Evolutionary conservation across 2,797 vertebrate species (phyloP).

Genomic region (Sebastes minor): DNA sequence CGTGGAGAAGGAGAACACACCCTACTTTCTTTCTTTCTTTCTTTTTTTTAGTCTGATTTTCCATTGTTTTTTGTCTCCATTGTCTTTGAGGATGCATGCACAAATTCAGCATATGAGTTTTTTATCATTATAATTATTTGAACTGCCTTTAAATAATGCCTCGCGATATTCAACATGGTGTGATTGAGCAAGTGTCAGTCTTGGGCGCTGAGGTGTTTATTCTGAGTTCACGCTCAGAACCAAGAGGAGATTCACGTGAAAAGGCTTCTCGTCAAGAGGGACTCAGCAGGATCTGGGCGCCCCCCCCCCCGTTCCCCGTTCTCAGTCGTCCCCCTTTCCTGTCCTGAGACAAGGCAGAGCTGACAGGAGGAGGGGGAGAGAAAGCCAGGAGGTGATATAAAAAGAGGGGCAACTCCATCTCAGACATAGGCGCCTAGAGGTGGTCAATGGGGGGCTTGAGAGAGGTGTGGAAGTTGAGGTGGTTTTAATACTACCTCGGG

Average conservation of each 20-base stretch:
- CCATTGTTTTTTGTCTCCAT: slow-evolving; percentile 45
- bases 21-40: slow-evolving; percentile 24
- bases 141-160: slow-evolving; percentile 70
- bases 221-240: slow-evolving; percentile 50
- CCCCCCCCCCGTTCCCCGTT: not conserved
- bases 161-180: slow-evolving; percentile 61
- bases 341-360: slow-evolving; percentile 67
- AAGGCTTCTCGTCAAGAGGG: slow-evolving; percentile 43
- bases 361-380: slow-evolving; percentile 64
- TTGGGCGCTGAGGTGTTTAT: slow-evolving; percentile 62
- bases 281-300: slow-evolving; percentile 46
- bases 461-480: slow-evolving; percentile 38
- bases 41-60: slow-evolving; percentile 25
- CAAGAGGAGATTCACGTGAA: slow-evolving; percentile 51
- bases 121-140: slow-evolving; percentile 56
- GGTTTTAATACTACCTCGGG: slow-evolving; percentile 45
- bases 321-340: slow-evolving; percentile 53
- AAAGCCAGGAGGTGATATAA: slow-evolving; percentile 63
- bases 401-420: slow-evolving; percentile 65
- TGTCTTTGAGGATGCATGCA: slow-evolving; percentile 80
- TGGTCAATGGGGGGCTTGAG: slow-evolving; percentile 27
- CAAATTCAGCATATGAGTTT: slow-evolving; percentile 74
- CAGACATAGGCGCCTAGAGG: slow-evolving; percentile 27
- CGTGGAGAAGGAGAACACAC: slow-evolving; percentile 43
- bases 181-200: slow-evolving; percentile 60